phyloP scores from a whole-genome alignment of 1,140 invertebrate genomes.

The Brachystomella parvula region DNA sequence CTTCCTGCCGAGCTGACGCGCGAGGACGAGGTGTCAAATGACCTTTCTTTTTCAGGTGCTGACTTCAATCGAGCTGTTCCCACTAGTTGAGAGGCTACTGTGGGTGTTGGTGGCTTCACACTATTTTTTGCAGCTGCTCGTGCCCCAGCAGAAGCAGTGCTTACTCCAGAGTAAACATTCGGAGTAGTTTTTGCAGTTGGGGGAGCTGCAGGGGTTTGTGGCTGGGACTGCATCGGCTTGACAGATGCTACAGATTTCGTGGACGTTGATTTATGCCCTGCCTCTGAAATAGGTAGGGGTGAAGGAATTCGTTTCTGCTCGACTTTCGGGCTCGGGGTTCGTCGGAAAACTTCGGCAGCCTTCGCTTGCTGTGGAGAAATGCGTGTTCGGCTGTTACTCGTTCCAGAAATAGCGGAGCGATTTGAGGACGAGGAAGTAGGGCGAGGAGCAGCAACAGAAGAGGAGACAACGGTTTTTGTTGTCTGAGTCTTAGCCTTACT shows the following conservation, averaged over 20 bases:
- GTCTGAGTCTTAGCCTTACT: constrained; percentile 34
- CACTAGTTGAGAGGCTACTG: neutral
- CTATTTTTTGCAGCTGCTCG: neutral
- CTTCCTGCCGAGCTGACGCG: neutral
- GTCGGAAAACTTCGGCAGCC: neutral
- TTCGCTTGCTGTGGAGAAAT: neutral
- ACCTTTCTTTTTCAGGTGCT: constrained; percentile 13
- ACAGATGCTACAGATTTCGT: neutral
- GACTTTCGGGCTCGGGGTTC: neutral
- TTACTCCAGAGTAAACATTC: neutral
- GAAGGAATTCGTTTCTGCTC: neutral
- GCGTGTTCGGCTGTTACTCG: neutral
- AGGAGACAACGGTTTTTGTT: constrained; percentile 13
- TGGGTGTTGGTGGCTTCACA: neutral
- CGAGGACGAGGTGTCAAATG: constrained; percentile 12
- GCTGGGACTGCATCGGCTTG: neutral
- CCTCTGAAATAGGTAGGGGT: neutral
- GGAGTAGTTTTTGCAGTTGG: neutral
- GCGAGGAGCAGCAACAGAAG: neutral
- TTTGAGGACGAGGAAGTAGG: neutral
- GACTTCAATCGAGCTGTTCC: neutral
- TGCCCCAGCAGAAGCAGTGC: neutral
- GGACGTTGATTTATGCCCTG: neutral
- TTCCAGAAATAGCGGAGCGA: neutral
- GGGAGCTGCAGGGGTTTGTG: neutral